Evolutionary conservation across 2,888 invertebrate genomes (phyloP).

Genomic region (Drosophila neoperkinsi): DNA sequence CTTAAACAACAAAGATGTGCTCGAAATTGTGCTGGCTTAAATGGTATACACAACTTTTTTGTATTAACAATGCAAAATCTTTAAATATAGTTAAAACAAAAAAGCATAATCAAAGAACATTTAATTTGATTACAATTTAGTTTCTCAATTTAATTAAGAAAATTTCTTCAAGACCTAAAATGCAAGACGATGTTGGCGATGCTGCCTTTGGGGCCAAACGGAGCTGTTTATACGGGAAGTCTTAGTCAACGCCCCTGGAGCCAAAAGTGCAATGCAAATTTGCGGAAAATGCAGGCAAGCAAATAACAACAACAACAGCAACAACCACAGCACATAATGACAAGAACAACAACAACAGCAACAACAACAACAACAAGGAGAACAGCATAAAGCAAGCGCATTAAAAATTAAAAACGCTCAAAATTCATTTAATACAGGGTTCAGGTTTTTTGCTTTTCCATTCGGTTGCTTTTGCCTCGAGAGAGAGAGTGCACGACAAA

Average conservation of each 20-base stretch:
- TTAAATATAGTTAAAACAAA: background rate
- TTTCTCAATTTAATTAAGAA: constrained; percentile 14
- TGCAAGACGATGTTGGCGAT: constrained; percentile 12
- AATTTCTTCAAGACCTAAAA: constrained; percentile 31
- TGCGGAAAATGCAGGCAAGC: constrained; percentile 53
- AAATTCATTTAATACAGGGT: constrained; percentile 64
- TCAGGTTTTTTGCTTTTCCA: constrained; percentile 40
- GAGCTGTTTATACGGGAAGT: background rate
- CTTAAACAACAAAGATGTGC: background rate
- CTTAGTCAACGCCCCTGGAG: constrained; percentile 39
- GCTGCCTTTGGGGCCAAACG: background rate
- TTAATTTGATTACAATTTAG: background rate
- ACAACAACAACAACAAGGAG: background rate
- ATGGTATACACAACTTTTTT: background rate
- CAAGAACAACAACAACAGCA: constrained; percentile 2
- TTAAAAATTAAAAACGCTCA: constrained; percentile 68
- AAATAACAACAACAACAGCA: constrained; percentile 25
- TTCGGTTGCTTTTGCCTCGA: constrained; percentile 41
- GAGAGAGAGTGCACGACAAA: constrained; percentile 59
- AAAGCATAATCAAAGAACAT: background rate
- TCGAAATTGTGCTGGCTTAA: background rate
- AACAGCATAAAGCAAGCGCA: constrained; percentile 26
- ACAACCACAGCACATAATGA: constrained; percentile 5
- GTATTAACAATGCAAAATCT: background rate
- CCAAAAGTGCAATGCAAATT: constrained; percentile 56